Evolutionary conservation across 2,113 vertebrate species (phyloP), one percentile per base, ranked within the genome.

Genomic region (Zosterops lateralis): DNA sequence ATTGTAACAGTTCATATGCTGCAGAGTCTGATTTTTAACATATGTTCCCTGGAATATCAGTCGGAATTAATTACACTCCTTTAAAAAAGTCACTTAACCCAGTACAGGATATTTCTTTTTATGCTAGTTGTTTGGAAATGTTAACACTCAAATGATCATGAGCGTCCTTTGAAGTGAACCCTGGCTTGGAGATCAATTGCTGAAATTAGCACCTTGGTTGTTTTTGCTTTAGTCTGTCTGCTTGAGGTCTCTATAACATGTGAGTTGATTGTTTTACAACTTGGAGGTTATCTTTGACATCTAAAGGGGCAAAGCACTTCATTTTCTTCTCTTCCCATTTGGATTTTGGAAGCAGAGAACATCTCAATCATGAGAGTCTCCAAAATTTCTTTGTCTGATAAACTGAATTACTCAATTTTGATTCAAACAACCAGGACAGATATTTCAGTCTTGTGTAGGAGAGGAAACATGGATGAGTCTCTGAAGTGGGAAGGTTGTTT

Each of bases 11-110:
- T 73, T 94, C 60, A 44, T 65, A 54, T 36, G 64, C 56, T 67
- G 48, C 53, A 57, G 9, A 76, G 68, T 96, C 97, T 97, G 96
- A 96, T 96, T 97, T 97, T 97, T 97, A 97, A 97, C 96, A 96
- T 96, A 67, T 97, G 96, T 97, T 97, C 87, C 82, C 71, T 92
- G 84, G 94, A 95, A 95, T 91, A 96, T 92, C 92, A 92, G 75
- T 95, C 4, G 0, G 80, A 94, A 93, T 61, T n/a, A 96, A 90
- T 97, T 94, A 83, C 87, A 93, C 78, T 94, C 84, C 92, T 96
- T 95, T 95, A 95, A 96, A 97, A 97, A 97, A 96, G 75, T 89
- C 93, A 93, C 90, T 97, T 96, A 94, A 96, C 87, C 81, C 92
- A 85, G 65, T 95, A 95, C 75, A 92, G 95, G 85, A 67, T 97